Evolutionary conservation across 2,888 invertebrate species (phyloP).

Genomic region (Lymantria monacha): DNA sequence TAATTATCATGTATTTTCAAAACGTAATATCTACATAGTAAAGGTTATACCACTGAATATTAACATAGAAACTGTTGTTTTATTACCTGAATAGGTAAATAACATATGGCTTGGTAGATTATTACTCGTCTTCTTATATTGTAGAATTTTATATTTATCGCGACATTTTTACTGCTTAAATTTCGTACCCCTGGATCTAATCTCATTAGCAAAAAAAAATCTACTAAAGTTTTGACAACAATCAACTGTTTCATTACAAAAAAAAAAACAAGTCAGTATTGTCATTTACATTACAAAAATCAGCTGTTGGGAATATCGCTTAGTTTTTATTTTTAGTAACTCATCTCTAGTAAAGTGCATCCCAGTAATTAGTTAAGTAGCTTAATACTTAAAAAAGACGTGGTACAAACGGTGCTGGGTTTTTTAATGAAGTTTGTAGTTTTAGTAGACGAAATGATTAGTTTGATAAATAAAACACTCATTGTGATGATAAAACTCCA

Average conservation of each 20-base stretch:
- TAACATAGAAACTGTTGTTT: too few species aligned
- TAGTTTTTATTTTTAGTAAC: slow-evolving; percentile 42
- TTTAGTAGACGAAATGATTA: slow-evolving; percentile 53
- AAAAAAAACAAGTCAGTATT: slow-evolving; percentile 48
- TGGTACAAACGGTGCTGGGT: slow-evolving; percentile 71
- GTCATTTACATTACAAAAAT: slow-evolving; percentile 54
- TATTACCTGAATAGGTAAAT: too few species aligned
- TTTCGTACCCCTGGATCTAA: too few species aligned
- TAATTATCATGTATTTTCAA: too few species aligned
- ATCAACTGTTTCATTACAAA: slow-evolving; percentile 17
- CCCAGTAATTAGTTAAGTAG: slow-evolving; percentile 75
- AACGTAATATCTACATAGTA: too few species aligned
- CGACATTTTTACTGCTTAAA: too few species aligned
- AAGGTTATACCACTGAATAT: too few species aligned
- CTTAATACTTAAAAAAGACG: slow-evolving; percentile 41
- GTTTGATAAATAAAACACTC: slow-evolving; percentile 22
- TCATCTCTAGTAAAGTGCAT: slow-evolving; percentile 72
- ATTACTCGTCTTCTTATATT: too few species aligned
- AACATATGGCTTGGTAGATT: too few species aligned
- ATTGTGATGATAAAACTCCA: slow-evolving; percentile 36
- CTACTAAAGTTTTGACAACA: slow-evolving; percentile 1
- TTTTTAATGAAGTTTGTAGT: slow-evolving; percentile 41
- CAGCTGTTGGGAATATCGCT: slow-evolving; percentile 53
- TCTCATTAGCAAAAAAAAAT: too few species aligned
- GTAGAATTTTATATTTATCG: too few species aligned